Percentiles rank a stretch among this genome's conserved stretches.
phyloP scores from a whole-genome alignment of 2,113 vertebrate species.

The Tapirus terrestris region DNA sequence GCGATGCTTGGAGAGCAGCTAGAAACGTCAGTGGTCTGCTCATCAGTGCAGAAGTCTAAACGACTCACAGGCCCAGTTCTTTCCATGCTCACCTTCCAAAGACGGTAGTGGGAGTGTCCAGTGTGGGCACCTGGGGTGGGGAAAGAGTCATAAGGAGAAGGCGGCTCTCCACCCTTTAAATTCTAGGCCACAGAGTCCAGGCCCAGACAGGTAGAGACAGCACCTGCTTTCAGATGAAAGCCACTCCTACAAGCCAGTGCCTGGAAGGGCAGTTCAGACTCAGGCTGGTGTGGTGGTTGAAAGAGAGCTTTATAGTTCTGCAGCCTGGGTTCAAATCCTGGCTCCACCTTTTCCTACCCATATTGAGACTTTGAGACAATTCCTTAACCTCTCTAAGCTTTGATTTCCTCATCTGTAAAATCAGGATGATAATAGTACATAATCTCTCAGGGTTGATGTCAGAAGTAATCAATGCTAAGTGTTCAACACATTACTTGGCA shows the following conservation, averaged over 20 bases:
- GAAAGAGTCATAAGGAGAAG: not conserved
- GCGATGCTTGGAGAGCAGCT: not conserved
- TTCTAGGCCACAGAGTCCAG: slow-evolving; percentile 5
- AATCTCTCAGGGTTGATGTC: not conserved
- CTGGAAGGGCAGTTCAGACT: not conserved
- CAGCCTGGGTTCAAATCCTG: slow-evolving; percentile 16
- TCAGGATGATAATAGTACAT: not conserved
- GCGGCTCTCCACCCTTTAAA: slow-evolving; percentile 5
- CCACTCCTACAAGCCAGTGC: not conserved
- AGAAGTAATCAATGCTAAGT: not conserved
- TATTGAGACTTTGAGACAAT: not conserved
- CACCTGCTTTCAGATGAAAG: slow-evolving; percentile 4
- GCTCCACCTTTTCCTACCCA: not conserved
- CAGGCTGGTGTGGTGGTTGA: not conserved
- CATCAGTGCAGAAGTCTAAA: not conserved
- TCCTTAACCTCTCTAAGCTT: slow-evolving; percentile 14
- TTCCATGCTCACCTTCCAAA: not conserved
- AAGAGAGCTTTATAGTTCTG: not conserved
- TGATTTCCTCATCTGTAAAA: not conserved
- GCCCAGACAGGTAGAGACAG: not conserved
- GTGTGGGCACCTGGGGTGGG: not conserved
- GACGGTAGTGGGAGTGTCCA: not conserved
- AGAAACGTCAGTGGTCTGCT: not conserved
- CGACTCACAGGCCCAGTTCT: slow-evolving; percentile 10
- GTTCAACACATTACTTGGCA: not conserved